A percentile compares a stretch with the other conserved stretches of the same genome.
These are phyloP conservation scores for Pan troglodytes DNA, from an alignment of 2,113 vertebrate species.

Conservation along the genomic window DNA sequence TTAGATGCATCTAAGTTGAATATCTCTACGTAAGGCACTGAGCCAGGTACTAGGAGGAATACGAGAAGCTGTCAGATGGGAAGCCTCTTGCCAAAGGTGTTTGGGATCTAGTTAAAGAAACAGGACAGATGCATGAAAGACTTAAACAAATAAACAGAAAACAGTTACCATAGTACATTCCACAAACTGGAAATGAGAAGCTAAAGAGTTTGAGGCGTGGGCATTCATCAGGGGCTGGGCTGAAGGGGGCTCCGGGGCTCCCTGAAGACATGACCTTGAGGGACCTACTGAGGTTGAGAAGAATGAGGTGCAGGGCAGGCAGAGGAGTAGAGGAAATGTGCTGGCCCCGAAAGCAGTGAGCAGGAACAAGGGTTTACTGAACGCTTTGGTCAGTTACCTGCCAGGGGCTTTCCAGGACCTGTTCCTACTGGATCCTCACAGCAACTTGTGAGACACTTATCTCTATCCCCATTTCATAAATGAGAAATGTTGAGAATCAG, in stretches of 20 bases:
- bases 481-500: not conserved
- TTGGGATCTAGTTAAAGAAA: not conserved
- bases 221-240: not conserved
- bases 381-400: not conserved
- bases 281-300: not conserved
- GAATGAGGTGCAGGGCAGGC: too few relatives aligned
- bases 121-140: not conserved
- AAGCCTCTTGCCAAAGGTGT: not conserved
- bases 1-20: not conserved
- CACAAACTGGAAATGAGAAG: not conserved
- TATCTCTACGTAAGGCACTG: not conserved
- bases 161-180: not conserved
- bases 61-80: not conserved
- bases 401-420: not conserved
- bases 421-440: not conserved
- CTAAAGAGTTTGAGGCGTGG: not conserved
- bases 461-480: not conserved
- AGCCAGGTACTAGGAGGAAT: not conserved
- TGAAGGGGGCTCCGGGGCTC: not conserved
- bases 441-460: not conserved
- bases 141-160: not conserved
- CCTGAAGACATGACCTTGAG: not conserved
- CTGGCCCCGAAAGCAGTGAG: not conserved
- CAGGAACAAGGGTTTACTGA: not conserved
- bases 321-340: not conserved